Base-by-base conservation (phyloP, 2,888 invertebrate species). In the Netelia fuscicornis region DNA sequence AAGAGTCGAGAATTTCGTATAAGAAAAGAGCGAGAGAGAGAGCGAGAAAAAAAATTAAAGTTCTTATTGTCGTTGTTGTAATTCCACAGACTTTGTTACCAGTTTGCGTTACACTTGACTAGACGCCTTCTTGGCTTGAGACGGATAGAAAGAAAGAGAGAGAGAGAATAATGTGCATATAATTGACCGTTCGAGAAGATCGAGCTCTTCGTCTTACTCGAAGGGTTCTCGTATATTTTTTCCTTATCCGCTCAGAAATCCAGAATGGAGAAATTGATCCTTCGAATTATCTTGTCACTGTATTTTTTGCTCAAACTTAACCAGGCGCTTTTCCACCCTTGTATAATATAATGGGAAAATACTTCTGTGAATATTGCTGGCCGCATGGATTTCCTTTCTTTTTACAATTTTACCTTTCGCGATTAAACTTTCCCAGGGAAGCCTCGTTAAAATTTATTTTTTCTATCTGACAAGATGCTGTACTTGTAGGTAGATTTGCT, bases 111-210 rank as follows among this genome's bases (percentile, higher is more conserved):
- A 87, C 88, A 88, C 88, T 88, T 88, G 89, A 89, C 87, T 85
- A 86, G 70, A 75, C 86, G 89, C 88, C 89, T 88, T 88, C 87
- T 89, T 88, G 88, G 87, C 87, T 88, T 74, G 83, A 80, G 72
- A 70, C 2, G n/a, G 11, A 42, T 37, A 58, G 30, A 60, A 11
- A 11, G 13, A 25, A 11, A 30, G 5, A 20, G 37, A 5, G 11
- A 10, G 30, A 20, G 30, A 64, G 56, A 11, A 77, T 74, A 67
- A 74, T 68, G 48, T 23, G 11, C 52, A 1, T 10, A 65, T n/a
- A 30, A 75, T 64, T 42, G 54, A 60, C 54, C 71, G 70, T n/a
- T 20, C 11, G 48, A 72, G 37, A 44, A 48, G 70, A 62, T 30
- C 5, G 30, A 71, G 64, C 60, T 64, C 23, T 20, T 23, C 85